Conservation (phyloP, 2,888 invertebrate species). For the Heliconius sara region DNA sequence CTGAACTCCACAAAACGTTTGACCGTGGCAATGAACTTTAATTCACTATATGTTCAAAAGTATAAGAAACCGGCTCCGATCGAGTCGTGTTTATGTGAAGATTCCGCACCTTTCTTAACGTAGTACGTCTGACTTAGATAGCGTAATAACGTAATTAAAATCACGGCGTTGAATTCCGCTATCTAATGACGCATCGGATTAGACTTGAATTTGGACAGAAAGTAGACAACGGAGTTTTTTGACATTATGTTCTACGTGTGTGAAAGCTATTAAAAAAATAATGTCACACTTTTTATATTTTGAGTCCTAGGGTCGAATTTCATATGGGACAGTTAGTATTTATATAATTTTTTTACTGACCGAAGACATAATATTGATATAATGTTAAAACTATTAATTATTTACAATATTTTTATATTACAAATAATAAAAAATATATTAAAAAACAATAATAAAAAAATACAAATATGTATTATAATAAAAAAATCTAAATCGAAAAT, state of each 20-base stretch:
- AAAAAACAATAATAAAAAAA: not conserved
- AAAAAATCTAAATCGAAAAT: not conserved
- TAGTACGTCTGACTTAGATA: not conserved
- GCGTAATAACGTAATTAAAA: not conserved
- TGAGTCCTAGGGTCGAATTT: too few species aligned
- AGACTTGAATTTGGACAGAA: too few species aligned
- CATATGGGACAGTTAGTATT: too few species aligned
- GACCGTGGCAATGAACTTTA: constrained; percentile 70
- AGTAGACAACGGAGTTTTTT: not conserved
- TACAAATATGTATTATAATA: not conserved
- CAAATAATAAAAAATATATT: not conserved
- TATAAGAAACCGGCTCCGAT: constrained; percentile 29
- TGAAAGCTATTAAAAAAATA: not conserved
- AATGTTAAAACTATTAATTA: too few species aligned
- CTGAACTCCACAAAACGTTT: constrained; percentile 54
- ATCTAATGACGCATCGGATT: too few species aligned
- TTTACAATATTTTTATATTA: not conserved
- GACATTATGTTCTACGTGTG: not conserved
- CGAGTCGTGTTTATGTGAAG: constrained; percentile 1
- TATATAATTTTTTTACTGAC: too few species aligned
- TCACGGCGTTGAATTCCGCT: not conserved
- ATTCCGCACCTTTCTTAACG: not conserved
- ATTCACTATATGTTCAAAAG: constrained; percentile 29
- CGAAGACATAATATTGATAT: too few species aligned
- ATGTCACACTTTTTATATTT: not conserved